Evolutionary conservation across 2,113 vertebrate species (phyloP), one percentile per base, ranked within the genome.

Genomic region (Sorex araneus): DNA sequence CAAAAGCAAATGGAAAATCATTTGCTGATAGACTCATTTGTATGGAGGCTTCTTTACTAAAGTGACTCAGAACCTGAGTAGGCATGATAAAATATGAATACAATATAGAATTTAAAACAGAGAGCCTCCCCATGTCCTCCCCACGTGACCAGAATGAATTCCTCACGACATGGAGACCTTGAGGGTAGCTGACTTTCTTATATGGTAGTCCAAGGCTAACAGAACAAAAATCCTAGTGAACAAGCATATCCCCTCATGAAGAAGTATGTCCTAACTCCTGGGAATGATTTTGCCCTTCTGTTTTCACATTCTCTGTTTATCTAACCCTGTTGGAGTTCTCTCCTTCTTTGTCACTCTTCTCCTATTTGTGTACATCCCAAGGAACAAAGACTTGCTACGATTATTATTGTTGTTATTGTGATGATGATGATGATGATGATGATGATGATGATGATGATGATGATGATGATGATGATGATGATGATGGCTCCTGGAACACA

Each of bases 251-350:
- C 8, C 34, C 23, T 27, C 3, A 27, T 6, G 6, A 54, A 54
- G 40, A 40, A 40, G 40, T 40, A 40, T 40, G 40, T 9, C 57
- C 21, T 60, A 60, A 60, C 57, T 5, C 27, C 19, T 64, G 64
- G 45, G 10, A 40, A 18, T 45, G 27, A 8, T 25, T 45, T 3
- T 15, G 40, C 32, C 67, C 28, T 57, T 2, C 30, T 9, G 23
- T 2, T 10, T 43, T 25, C 27, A 84, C 30, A 18, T 23, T 6
- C 27, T 27, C 92, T 45, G 8, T 19, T 27, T 9, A 28, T 16
- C 32, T 18, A 3, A 0, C 40, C 30, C 3, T 6, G 27, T 21
- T 19, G 25, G 8, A 45, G 32, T 0, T 4, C 30, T 23, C 34
- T 63, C 16, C 1, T 50, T 81, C 13, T 25, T 70, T 76, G 66